phyloP scores from a whole-genome alignment of 2,113 vertebrate species.

The Felis catus region DNA sequence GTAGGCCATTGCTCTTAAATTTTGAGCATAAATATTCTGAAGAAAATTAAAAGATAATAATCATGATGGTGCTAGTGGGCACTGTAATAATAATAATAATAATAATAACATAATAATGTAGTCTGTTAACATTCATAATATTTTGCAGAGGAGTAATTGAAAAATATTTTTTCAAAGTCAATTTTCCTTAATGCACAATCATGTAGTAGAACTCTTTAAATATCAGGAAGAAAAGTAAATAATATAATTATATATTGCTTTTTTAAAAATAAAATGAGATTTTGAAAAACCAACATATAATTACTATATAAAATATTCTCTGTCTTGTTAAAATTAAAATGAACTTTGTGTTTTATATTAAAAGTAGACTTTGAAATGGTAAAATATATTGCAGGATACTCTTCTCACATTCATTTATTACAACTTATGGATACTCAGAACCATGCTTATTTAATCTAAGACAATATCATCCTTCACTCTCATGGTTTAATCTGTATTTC shows the following conservation, averaged over 20 bases:
- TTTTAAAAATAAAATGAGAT: not conserved
- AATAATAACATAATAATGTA: not conserved
- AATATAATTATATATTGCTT: not conserved
- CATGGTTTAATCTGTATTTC: not conserved
- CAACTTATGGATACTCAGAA: slow-evolving; percentile 23
- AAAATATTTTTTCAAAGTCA: not conserved
- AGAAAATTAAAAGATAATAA: not conserved
- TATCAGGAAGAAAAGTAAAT: not conserved
- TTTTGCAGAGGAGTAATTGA: not conserved
- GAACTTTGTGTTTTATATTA: not conserved
- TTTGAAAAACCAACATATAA: not conserved
- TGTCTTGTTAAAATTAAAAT: not conserved
- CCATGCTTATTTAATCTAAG: not conserved
- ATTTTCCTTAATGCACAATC: not conserved
- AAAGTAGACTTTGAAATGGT: not conserved
- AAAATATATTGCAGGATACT: not conserved
- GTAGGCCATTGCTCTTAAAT: not conserved
- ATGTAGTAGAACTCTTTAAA: not conserved
- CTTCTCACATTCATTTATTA: slow-evolving; percentile 71
- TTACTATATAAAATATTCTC: not conserved
- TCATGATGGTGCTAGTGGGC: slow-evolving; percentile 61
- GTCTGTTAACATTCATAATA: not conserved
- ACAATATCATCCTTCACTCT: not conserved
- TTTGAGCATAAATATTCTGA: not conserved
- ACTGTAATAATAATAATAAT: slow-evolving; percentile 39